Evolutionary conservation across 2,113 vertebrate genomes (phyloP).

Genomic region (Sarotherodon lohbergeri): DNA sequence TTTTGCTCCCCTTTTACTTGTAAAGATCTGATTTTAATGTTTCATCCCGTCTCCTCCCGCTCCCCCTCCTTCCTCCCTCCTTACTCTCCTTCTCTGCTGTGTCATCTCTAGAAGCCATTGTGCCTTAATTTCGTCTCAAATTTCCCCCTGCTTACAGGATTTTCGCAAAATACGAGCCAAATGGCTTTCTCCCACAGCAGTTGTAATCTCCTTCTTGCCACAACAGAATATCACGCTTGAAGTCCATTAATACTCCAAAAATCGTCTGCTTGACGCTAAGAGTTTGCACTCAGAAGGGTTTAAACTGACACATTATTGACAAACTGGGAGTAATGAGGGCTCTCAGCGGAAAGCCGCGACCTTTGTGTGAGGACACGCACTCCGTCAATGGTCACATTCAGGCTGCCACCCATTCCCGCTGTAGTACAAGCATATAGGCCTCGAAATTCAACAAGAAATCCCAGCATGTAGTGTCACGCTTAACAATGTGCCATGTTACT

Average conservation of each 20-base stretch:
- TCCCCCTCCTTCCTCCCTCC: neutral
- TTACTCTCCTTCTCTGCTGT: conserved; percentile 8
- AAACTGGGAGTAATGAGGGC: neutral
- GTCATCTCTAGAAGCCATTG: conserved; percentile 13
- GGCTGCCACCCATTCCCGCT: neutral
- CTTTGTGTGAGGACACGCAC: conserved; percentile 18
- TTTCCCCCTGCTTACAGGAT: conserved; percentile 6
- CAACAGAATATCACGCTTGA: neutral
- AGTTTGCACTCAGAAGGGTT: neutral
- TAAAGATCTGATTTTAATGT: conserved; percentile 30
- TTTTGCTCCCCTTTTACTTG: conserved; percentile 18
- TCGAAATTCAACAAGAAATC: neutral
- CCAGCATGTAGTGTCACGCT: neutral
- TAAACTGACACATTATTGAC: conserved; percentile 6
- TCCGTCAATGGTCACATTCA: neutral
- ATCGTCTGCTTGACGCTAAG: neutral
- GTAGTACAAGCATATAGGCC: neutral
- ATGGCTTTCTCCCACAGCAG: conserved; percentile 11
- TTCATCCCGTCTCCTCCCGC: neutral
- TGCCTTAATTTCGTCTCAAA: conserved; percentile 30
- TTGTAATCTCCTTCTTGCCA: conserved; percentile 1
- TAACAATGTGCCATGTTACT: neutral
- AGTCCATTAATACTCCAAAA: neutral
- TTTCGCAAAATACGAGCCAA: neutral
- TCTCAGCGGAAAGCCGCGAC: neutral